Conservation (phyloP, 2,797 vertebrate genomes). For the Fratercula arctica region DNA sequence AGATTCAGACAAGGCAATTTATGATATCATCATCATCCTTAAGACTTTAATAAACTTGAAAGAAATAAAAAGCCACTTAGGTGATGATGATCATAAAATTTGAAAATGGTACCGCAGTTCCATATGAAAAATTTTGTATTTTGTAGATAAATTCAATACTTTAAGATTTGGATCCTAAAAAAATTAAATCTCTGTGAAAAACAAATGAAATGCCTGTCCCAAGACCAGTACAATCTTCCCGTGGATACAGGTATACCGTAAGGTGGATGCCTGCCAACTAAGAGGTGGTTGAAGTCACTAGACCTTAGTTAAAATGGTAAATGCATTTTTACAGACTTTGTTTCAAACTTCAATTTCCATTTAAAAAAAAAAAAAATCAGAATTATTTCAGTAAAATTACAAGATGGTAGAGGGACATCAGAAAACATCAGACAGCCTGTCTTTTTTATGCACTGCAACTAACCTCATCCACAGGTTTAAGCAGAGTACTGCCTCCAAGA, state of each 20-base stretch:
- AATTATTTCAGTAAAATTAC: background rate
- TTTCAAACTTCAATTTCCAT: background rate
- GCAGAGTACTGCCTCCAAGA: background rate
- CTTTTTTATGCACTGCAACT: background rate
- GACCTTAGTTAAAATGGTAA: background rate
- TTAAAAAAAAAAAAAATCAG: background rate
- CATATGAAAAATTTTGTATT: background rate
- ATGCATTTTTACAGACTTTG: background rate
- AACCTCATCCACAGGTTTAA: background rate
- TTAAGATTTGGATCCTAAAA: background rate
- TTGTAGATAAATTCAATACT: background rate
- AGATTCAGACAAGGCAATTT: background rate
- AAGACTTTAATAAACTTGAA: background rate
- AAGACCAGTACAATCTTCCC: no score
- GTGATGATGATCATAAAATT: rapidly evolving
- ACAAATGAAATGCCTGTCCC: background rate
- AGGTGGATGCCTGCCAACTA: background rate
- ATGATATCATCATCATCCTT: background rate
- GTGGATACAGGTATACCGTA: background rate
- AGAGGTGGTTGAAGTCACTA: background rate
- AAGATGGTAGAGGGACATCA: background rate
- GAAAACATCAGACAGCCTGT: background rate
- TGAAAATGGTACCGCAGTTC: background rate
- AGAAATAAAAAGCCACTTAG: background rate
- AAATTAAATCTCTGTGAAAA: background rate